phyloP scores from a whole-genome alignment of 2,797 vertebrate species.

The Gambusia yucatana region DNA sequence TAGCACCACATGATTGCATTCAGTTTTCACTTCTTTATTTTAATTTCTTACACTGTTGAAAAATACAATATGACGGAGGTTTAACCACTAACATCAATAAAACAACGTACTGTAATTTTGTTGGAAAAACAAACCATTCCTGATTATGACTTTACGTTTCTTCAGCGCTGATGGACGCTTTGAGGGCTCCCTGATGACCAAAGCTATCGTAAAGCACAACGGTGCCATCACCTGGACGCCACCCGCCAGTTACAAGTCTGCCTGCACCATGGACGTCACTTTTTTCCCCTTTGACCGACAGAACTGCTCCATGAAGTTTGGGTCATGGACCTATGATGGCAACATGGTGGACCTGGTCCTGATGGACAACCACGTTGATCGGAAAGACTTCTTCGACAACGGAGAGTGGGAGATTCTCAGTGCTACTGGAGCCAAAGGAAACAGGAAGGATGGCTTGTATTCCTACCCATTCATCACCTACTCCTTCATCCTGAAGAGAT shows the following conservation, averaged over 20 bases:
- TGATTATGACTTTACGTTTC: slow-evolving; percentile 5
- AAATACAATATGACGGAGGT: neutral
- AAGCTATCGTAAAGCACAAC: slow-evolving; percentile 89
- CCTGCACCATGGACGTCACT: slow-evolving; percentile 96
- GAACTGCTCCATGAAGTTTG: slow-evolving; percentile 98
- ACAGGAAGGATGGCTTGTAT: slow-evolving; percentile 85
- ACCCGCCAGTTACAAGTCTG: slow-evolving; percentile 95
- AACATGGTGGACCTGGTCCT: slow-evolving; percentile 94
- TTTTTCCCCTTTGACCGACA: slow-evolving; percentile 97
- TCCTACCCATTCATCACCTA: slow-evolving; percentile 93
- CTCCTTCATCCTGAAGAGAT: slow-evolving; percentile 92
- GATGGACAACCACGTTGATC: slow-evolving; percentile 90
- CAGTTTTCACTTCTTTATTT: neutral
- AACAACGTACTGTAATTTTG: too few species aligned
- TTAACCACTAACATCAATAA: neutral
- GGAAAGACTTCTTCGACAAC: slow-evolving; percentile 96
- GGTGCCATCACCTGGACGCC: slow-evolving; percentile 92
- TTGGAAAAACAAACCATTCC: neutral
- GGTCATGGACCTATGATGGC: slow-evolving; percentile 97
- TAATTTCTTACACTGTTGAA: neutral
- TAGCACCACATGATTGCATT: neutral
- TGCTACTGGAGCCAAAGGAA: slow-evolving; percentile 89
- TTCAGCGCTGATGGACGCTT: slow-evolving; percentile 93
- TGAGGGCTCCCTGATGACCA: slow-evolving; percentile 96
- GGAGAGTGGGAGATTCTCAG: slow-evolving; percentile 97